Percentiles rank a stretch among this genome's conserved stretches.
These are phyloP conservation scores for Stratiomys singularior DNA, from an alignment of 2,888 invertebrate genomes.

Conservation along the genomic window DNA sequence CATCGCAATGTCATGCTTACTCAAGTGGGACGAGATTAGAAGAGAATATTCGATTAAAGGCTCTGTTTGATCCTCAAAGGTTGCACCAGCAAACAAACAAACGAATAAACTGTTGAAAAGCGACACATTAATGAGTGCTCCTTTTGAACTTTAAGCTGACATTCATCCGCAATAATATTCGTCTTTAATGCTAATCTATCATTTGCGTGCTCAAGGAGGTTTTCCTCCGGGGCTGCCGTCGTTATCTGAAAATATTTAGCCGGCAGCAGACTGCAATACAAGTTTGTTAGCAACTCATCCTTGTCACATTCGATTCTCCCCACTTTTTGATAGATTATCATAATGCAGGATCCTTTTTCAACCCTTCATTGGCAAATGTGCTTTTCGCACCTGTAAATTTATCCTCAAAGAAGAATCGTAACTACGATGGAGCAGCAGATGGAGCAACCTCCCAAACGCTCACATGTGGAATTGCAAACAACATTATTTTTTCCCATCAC, in stretches of 20 bases:
- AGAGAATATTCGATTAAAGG: too few species aligned
- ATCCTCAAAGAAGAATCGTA: neutral
- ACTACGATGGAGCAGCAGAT: neutral
- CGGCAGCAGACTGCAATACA: neutral
- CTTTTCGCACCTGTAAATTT: neutral
- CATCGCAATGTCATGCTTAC: neutral
- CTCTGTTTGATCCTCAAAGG: too few species aligned
- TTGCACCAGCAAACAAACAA: neutral
- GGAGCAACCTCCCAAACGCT: too few species aligned
- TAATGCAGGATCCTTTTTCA: neutral
- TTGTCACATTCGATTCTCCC: neutral
- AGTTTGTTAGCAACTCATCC: neutral
- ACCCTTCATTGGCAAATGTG: neutral
- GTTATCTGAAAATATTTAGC: neutral
- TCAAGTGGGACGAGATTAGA: too few species aligned
- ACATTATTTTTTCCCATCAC: too few species aligned
- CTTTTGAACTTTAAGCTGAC: constrained; percentile 17
- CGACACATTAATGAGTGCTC: constrained; percentile 18
- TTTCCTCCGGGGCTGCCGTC: neutral
- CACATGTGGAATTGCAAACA: too few species aligned
- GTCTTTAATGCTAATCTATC: constrained; percentile 29
- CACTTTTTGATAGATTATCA: neutral
- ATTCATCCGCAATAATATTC: constrained; percentile 18
- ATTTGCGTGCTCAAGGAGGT: constrained; percentile 5
- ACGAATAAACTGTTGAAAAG: constrained; percentile 20